Base-by-base conservation (phyloP, 2,113 vertebrate species). In the Triplophysa dalaica region DNA sequence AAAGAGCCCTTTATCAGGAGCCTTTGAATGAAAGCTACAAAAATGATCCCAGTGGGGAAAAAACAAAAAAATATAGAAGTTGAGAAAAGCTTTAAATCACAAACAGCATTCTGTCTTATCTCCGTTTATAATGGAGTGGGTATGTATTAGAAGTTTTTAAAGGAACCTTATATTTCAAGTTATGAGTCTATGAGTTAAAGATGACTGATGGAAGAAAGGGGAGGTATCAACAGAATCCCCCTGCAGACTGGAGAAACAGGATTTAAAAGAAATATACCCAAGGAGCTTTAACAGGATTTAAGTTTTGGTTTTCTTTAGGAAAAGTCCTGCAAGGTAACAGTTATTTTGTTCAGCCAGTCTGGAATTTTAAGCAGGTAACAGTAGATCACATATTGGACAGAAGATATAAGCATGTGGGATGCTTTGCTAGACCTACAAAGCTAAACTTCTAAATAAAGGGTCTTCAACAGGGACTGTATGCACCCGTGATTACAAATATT, bases 41-140 rank as follows among this genome's bases (percentile, higher is more conserved):
- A 38, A 76, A 54, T 29, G 56, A 79, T 29, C 12, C 3, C 60
- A 66, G 64, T 10, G 9, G 58, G 72, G 64, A 56, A 83, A 76
- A 19, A 4, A 1, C 7, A 65, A 81, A 52, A 70, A 76, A 63
- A 14, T 52, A 70, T 38, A 79, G 68, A 70, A 33, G 22, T 26
- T 38, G 16, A 60, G 33, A 45, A 54, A 38, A 52, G 60, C 60
- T 52, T 70, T 48, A 76, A 80, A 80, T 77, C 78, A 29, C 81
- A 62, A 74, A 68, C 70, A 26, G 56, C 78, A 72, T 77, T 70
- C 70, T 1, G 48, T 77, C 48, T 80, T 83, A 83, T 83, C 78
- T 65, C 14, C 38, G 33, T 16, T 65, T 43, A 43, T 41, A 79
- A 83, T 58, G 24, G 64, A 66, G 73, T 68, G 75, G 70, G 79